Evolutionary conservation across 2,888 invertebrate species (phyloP).

Genomic region (Nemotelus pantherinus): DNA sequence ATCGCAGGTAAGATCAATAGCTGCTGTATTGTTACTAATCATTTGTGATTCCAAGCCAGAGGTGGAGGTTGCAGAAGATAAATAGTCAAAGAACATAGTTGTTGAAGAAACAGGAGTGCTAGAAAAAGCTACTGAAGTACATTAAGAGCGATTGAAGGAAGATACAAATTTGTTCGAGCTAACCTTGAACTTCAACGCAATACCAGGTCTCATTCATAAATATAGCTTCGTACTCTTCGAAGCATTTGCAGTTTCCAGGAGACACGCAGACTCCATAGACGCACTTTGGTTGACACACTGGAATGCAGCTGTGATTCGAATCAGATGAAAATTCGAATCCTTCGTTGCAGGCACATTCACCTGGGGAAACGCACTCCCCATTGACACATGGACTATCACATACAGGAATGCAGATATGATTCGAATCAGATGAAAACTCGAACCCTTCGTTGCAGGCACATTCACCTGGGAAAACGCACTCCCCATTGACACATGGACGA

Average conservation of each 20-base stretch:
- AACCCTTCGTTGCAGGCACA: background rate
- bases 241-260: conserved; percentile 54
- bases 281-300: conserved; percentile 58
- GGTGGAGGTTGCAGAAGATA: background rate
- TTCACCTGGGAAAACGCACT: conserved; percentile 47
- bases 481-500: too few species aligned
- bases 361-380: conserved; percentile 21
- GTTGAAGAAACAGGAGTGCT: too few species aligned
- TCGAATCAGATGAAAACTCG: background rate
- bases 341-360: conserved; percentile 54
- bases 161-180: too few species aligned
- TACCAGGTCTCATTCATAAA: background rate
- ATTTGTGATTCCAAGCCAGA: background rate
- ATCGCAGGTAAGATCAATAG: conserved; percentile 30
- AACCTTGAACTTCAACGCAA: too few species aligned
- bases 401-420: conserved; percentile 45
- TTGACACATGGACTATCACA: conserved; percentile 2
- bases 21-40: background rate
- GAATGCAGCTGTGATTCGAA: conserved; percentile 52
- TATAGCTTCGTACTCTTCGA: background rate
- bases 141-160: too few species aligned
- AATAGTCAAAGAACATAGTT: too few species aligned
- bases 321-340: conserved; percentile 53
- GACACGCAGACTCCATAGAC: conserved; percentile 61
- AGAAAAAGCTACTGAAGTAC: too few species aligned